These are phyloP conservation scores for Sula dactylatra DNA, from an alignment of 2,113 vertebrate genomes.

Conservation along the genomic window DNA sequence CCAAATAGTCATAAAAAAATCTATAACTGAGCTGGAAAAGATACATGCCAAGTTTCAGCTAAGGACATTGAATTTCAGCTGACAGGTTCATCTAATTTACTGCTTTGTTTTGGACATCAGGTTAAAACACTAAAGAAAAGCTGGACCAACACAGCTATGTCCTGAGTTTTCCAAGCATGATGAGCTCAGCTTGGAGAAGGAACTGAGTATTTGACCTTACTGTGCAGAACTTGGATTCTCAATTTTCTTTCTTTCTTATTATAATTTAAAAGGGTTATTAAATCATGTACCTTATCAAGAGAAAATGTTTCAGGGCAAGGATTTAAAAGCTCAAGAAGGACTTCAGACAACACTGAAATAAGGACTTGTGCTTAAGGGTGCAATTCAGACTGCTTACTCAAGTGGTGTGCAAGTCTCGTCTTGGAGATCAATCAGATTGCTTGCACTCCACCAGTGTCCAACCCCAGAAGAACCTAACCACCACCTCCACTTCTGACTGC, in stretches of 20 bases:
- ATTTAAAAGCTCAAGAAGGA: not conserved
- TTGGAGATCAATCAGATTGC: not conserved
- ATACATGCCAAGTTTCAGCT: constrained; percentile 40
- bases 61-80: constrained; percentile 52
- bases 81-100: constrained; percentile 65
- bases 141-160: not conserved
- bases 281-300: not conserved
- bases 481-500: not conserved
- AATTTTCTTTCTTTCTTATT: not conserved
- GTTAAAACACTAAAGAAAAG: constrained; percentile 33
- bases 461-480: not conserved
- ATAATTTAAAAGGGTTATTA: not conserved
- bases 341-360: not conserved
- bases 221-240: not conserved
- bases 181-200: constrained; percentile 32
- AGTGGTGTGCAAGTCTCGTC: not conserved
- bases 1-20: not conserved
- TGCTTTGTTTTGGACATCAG: constrained; percentile 67
- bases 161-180: constrained; percentile 34
- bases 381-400: not conserved
- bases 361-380: not conserved
- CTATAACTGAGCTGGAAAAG: constrained; percentile 52
- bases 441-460: not conserved
- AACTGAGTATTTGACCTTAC: not conserved
- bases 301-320: not conserved